Conservation (phyloP, 2,888 invertebrate genomes). For the Spialia ferax region DNA sequence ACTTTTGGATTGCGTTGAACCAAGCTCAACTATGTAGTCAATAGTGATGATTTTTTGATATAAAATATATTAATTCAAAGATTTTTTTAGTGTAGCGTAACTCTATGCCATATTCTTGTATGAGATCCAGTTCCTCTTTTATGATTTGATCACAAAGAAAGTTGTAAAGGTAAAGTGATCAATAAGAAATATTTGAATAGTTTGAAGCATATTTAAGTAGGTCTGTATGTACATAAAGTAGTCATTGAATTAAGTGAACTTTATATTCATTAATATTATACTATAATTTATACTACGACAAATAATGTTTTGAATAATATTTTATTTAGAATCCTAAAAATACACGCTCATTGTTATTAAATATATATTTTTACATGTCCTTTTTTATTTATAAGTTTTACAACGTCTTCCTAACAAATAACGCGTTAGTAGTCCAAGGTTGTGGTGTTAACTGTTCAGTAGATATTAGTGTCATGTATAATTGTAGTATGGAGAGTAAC, state of each 20-base stretch:
- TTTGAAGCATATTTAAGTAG: conserved; percentile 14
- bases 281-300: background rate
- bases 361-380: conserved; percentile 18
- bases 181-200: background rate
- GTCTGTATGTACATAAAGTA: conserved; percentile 1
- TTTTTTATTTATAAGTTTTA: no score
- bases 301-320: conserved; percentile 7
- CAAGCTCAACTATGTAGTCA: background rate
- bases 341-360: conserved; percentile 19
- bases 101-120: conserved; percentile 29
- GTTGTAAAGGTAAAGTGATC: background rate
- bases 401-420: background rate
- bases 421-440: conserved; percentile 4
- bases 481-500: conserved; percentile 14
- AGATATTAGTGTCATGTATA: conserved; percentile 39
- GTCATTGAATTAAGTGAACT: background rate
- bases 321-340: conserved; percentile 15
- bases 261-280: background rate
- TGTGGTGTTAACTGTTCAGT: conserved; percentile 23
- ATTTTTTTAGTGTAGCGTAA: conserved; percentile 1
- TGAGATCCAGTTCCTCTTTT: conserved; percentile 36
- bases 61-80: background rate
- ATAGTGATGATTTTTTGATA: background rate
- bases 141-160: conserved; percentile 10
- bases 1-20: conserved; percentile 9